phyloP scores from a whole-genome alignment of 2,797 vertebrate genomes.

The Philypnodon macrostomus region DNA sequence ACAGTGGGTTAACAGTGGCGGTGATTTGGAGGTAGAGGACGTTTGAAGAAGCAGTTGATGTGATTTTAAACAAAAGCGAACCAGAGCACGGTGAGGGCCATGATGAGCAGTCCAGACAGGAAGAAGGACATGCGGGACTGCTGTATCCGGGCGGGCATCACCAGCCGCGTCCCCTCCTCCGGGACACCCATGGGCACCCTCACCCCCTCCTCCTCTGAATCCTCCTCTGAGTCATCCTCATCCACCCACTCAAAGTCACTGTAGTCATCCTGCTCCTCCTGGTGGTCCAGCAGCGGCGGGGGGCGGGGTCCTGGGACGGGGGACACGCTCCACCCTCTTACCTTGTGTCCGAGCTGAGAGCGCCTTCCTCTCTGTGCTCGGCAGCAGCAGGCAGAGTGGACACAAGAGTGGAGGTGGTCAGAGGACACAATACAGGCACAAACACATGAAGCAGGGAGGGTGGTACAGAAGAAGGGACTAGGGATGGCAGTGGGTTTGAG shows the following conservation, averaged over 20 bases:
- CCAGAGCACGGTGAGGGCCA: conserved; percentile 87
- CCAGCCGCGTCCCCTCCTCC: conserved; percentile 68
- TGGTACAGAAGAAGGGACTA: not conserved
- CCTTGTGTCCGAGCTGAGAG: conserved; percentile 83
- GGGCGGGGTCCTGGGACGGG: conserved; percentile 61
- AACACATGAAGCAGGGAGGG: conserved; percentile 12
- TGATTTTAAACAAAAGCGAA: conserved; percentile 82
- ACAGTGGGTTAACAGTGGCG: conserved; percentile 5
- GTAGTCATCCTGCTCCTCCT: conserved; percentile 63
- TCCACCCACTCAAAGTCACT: conserved; percentile 70
- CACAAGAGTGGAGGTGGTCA: conserved; percentile 81
- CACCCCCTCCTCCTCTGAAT: conserved; percentile 41
- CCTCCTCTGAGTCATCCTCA: conserved; percentile 74
- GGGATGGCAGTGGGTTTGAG: not conserved
- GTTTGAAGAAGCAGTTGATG: not conserved
- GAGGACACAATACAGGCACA: conserved; percentile 43
- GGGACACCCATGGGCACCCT: conserved; percentile 82
- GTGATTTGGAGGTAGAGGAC: conserved; percentile 9
- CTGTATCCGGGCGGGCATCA: conserved; percentile 73
- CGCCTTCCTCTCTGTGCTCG: conserved; percentile 84
- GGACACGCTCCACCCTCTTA: conserved; percentile 79
- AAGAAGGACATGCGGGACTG: conserved; percentile 79
- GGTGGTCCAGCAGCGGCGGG: conserved; percentile 55
- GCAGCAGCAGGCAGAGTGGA: conserved; percentile 89
- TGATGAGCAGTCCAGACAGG: conserved; percentile 84